These are phyloP conservation scores for Agrochola lychnidis DNA, from an alignment of 2,888 invertebrate genomes.

Conservation along the genomic window DNA sequence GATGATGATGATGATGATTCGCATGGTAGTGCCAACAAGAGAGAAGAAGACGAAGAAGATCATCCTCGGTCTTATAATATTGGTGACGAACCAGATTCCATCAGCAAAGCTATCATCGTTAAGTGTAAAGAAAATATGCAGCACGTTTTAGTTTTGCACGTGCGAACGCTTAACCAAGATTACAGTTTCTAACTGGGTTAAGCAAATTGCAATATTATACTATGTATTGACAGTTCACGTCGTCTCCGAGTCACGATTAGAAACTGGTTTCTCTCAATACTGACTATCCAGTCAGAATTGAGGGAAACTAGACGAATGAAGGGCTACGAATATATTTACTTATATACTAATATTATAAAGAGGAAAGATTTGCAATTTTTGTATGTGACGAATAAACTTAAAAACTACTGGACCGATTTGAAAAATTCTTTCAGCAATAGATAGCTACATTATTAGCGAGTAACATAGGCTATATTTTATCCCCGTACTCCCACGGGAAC, in stretches of 20 bases:
- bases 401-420: too few relatives aligned
- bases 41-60: rapidly evolving
- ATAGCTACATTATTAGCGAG: too few relatives aligned
- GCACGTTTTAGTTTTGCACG: conserved; percentile 20
- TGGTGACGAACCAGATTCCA: neutral
- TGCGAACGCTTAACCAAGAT: conserved; percentile 19
- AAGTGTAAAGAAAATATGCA: neutral
- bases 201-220: conserved; percentile 36
- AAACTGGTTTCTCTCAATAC: conserved; percentile 16
- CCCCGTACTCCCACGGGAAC: too few relatives aligned
- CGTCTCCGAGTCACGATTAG: neutral
- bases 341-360: too few relatives aligned
- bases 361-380: too few relatives aligned
- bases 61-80: neutral
- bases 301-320: too few relatives aligned
- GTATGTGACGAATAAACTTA: too few relatives aligned
- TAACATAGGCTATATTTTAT: too few relatives aligned
- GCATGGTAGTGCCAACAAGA: neutral
- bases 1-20: neutral
- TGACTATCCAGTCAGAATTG: too few relatives aligned
- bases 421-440: too few relatives aligned
- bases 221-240: conserved; percentile 37
- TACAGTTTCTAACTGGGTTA: conserved; percentile 31
- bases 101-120: neutral
- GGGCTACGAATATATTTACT: too few relatives aligned